A percentile compares a stretch with the other conserved stretches of the same genome.
phyloP scores from a whole-genome alignment of 2,888 invertebrate genomes.

The Torymus aiolomorphi region DNA sequence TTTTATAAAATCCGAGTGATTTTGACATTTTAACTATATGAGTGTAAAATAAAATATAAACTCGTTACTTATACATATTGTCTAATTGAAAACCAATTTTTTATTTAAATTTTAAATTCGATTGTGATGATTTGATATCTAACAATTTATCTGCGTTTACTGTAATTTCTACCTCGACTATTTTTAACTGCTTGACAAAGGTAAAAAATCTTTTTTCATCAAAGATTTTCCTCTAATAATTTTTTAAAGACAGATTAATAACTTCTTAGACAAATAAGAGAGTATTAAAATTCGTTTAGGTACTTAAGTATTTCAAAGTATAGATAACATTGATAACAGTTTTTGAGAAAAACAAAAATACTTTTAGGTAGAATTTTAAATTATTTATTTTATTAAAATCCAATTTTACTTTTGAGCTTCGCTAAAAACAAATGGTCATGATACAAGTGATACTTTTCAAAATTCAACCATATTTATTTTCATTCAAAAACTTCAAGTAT shows the following conservation, averaged over 20 bases:
- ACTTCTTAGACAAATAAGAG: constrained; percentile 13
- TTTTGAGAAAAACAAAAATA: constrained; percentile 25
- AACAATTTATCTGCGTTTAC: constrained; percentile 27
- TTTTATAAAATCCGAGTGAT: constrained; percentile 40
- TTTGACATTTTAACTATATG: constrained; percentile 34
- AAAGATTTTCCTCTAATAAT: too few species aligned
- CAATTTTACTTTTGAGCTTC: constrained; percentile 43
- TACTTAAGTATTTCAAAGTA: constrained; percentile 51
- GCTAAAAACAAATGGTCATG: constrained; percentile 53
- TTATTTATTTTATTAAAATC: constrained; percentile 28
- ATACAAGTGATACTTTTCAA: constrained; percentile 43
- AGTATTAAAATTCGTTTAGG: constrained; percentile 38
- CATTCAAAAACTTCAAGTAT: constrained; percentile 10
- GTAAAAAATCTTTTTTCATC: constrained; percentile 8
- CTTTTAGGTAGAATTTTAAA: constrained; percentile 36
- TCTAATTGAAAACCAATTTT: constrained; percentile 18
- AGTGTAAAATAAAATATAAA: constrained; percentile 26
- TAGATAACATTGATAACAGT: constrained; percentile 25
- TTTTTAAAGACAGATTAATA: constrained; percentile 19
- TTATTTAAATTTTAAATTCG: constrained; percentile 33
- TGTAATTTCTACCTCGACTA: constrained; percentile 46
- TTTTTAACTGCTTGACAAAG: constrained; percentile 42
- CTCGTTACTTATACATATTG: constrained; percentile 23
- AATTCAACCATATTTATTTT: constrained; percentile 12
- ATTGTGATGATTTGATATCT: constrained; percentile 41